Evolutionary conservation across 1,140 invertebrate genomes (phyloP).

Genomic region (Penaeus indicus): DNA sequence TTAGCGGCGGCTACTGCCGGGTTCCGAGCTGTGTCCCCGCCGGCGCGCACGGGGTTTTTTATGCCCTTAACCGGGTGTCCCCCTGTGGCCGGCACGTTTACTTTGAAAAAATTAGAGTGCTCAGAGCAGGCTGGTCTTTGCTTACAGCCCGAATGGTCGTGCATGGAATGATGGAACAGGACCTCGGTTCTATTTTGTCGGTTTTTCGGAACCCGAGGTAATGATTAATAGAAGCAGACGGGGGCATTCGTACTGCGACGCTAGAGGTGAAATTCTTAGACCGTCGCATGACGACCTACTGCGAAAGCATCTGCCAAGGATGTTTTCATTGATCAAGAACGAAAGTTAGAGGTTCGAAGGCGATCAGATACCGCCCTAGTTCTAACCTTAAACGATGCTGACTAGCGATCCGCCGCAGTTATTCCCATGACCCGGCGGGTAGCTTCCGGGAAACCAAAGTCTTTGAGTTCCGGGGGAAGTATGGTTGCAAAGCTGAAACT

Average conservation of each 20-base stretch:
- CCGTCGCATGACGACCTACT: slow-evolving; percentile 73
- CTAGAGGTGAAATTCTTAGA: slow-evolving; percentile 71
- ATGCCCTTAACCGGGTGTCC: no score
- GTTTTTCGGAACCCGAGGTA: no score
- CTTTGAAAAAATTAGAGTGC: no score
- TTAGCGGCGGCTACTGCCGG: no score
- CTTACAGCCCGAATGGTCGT: no score
- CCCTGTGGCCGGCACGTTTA: no score
- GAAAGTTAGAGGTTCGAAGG: slow-evolving; percentile 79
- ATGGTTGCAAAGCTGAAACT: slow-evolving; percentile 94
- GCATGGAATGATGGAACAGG: no score
- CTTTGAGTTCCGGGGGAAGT: slow-evolving; percentile 88
- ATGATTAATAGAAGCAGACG: no score
- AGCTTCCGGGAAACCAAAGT: slow-evolving; percentile 80
- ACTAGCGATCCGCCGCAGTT: slow-evolving; percentile 59
- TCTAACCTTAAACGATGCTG: slow-evolving; percentile 74
- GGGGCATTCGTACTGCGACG: slow-evolving; percentile 61
- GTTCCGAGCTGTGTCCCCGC: no score
- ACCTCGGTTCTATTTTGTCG: no score
- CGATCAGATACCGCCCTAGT: slow-evolving; percentile 74
- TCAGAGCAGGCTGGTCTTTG: no score
- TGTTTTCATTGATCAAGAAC: slow-evolving; percentile 88
- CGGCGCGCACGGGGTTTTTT: no score
- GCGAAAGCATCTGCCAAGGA: slow-evolving; percentile 86
- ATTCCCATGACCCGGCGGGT: slow-evolving; percentile 69